Base-by-base conservation (phyloP, 2,888 invertebrate genomes). In the Perithous albicinctus region DNA sequence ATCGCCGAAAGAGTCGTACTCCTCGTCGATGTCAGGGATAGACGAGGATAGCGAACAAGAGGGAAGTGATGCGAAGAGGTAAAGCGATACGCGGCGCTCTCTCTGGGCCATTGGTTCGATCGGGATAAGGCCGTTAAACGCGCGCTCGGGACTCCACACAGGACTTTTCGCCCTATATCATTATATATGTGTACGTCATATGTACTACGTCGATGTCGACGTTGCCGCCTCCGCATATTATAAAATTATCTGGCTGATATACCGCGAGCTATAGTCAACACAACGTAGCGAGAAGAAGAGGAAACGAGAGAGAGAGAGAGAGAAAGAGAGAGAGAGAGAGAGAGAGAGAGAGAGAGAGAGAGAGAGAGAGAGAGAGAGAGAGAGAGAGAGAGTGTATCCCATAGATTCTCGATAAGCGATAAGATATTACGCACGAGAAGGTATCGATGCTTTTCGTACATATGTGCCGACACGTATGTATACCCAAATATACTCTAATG, bases 391-490 rank as follows among this genome's bases (percentile, higher is more conserved):
- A 43, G 48, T n/a, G n/a, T n/a, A n/a, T 35, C 51, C 12, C 41
- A 18, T 69, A 85, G 87, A 88, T 89, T 78, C 48, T 78, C 85
- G 88, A 89, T 89, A 89, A 85, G 81, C 51, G 84, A 84, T 85
- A 84, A 85, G 83, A 83, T 84, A n/a, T n/a, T n/a, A 80, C 46
- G 74, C 54, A 76, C 51, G 70, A 80, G 74, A 78, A 78, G 74
- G 48, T 70, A 82, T 80, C 67, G 66, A 48, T 63, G 56, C 35
- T 66, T 72, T 20, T 10, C 66, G 54, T 67, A 67, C 79, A 56
- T 29, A 43, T 66, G 43, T 70, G 46, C n/a, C 51, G 43, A 66
- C 29, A 46, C 64, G 20, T 32, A 6, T 35, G 32, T n/a, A 18
- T 8, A 20, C 29, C 2, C 12, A 1, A 46, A 43, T 12, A 1